Evolutionary conservation across 2,888 invertebrate genomes (phyloP), one percentile per base, ranked within the genome.

Genomic region (Oligia strigilis): DNA sequence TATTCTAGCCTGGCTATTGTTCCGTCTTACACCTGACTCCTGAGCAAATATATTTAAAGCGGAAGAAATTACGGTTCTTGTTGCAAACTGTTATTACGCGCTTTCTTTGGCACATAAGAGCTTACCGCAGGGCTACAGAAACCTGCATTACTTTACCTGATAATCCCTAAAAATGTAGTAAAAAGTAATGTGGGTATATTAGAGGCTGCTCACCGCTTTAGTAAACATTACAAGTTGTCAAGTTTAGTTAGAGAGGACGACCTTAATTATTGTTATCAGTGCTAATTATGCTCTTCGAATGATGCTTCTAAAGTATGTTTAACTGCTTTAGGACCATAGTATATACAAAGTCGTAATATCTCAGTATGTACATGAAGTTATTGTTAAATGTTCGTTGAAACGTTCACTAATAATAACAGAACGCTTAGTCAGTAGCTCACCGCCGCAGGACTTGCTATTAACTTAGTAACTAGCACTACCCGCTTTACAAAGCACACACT

Each of bases 51-150:
- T 87, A 82, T 84, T 77, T 84, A 84, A 77, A 87, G 77, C 78
- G 87, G 84, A 86, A 84, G 80, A 70, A 84, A 86, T 90, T 85
- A 88, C 49, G 72, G 60, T 60, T 83, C 83, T 86, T 78, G 64
- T 76, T 83, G 84, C 71, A 83, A 86, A 84, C 75, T 84, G 75
- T 86, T 84, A 86, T 84, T 86, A 86, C 66, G 55, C 70, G 87
- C 64, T 73, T 79, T 78, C 75, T 83, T 86, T 62, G 4, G 66
- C 36, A 72, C 72, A 65, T 75, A 78, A 78, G 74, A 70, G 43
- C 75, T 81, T 46, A 75, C 67, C 65, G 66, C n/a, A n/a, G 60
- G 55, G 72, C 36, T 58, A 75, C 36, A 72, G 36, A 29, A 71
- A 43, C 67, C 52, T 46, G 70, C 58, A 52, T 75, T 72, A 78